Conservation (phyloP, 1,140 invertebrate species). For the Tribolium castaneum region DNA sequence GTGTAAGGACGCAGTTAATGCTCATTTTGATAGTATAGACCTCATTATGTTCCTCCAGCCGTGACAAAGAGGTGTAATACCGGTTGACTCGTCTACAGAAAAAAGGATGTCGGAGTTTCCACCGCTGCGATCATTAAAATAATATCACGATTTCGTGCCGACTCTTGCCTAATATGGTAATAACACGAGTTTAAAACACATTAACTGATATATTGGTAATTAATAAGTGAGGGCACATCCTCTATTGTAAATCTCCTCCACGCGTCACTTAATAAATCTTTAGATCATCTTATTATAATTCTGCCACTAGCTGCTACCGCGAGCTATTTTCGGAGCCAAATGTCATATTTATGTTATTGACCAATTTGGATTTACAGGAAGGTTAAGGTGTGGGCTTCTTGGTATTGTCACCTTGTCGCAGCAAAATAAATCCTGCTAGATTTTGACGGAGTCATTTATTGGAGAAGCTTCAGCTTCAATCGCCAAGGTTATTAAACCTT, state of each 20-base stretch:
- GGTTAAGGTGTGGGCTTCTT: constrained; percentile 25
- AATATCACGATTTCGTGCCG: constrained; percentile 9
- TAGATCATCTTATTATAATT: not conserved
- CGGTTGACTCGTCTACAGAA: not conserved
- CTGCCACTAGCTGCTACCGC: not conserved
- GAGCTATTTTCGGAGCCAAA: not conserved
- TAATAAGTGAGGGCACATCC: not conserved
- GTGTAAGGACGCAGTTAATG: not conserved
- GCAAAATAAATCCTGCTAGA: not conserved
- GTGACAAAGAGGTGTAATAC: constrained; percentile 23
- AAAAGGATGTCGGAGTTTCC: constrained; percentile 33
- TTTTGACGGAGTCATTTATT: not conserved
- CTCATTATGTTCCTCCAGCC: not conserved
- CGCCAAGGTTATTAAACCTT: constrained; percentile 10
- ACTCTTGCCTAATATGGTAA: not conserved
- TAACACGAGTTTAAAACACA: not conserved
- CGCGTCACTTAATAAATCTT: not conserved
- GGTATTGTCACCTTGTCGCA: constrained; percentile 20
- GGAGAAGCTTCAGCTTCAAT: not conserved
- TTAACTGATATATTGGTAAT: not conserved
- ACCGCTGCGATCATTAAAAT: constrained; percentile 1
- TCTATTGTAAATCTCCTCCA: constrained; percentile 3
- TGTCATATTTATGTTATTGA: not conserved
- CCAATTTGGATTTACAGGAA: not conserved
- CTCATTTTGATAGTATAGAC: not conserved